phyloP scores from a whole-genome alignment of 2,797 vertebrate genomes.

The Paramormyrops hopkinsi region DNA sequence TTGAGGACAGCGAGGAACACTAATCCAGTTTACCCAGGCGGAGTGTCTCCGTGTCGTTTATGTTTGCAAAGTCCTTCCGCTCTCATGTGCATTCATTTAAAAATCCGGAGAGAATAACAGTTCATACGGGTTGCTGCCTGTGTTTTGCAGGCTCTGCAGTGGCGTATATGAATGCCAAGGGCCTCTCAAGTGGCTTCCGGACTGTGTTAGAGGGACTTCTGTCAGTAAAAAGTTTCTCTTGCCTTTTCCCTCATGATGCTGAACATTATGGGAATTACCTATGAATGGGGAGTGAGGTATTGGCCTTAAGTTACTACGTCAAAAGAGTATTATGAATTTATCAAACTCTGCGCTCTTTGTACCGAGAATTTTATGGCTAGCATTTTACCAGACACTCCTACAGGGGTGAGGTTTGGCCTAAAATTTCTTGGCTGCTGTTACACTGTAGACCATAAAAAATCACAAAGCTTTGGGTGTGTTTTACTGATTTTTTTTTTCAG shows the following conservation, averaged over 20 bases:
- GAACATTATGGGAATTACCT: not conserved
- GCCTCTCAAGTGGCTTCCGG: not conserved
- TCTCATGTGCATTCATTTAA: not conserved
- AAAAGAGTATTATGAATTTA: not conserved
- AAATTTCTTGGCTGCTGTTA: not conserved
- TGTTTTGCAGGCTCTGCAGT: not conserved
- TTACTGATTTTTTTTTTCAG: not conserved
- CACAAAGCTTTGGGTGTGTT: not conserved
- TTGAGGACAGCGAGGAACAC: not conserved
- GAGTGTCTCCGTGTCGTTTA: not conserved
- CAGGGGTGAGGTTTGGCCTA: not conserved
- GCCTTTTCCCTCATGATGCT: not conserved
- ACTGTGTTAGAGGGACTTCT: not conserved
- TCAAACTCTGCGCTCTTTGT: not conserved
- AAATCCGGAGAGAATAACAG: not conserved
- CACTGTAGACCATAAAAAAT: not conserved
- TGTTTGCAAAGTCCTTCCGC: not conserved
- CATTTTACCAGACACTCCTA: not conserved
- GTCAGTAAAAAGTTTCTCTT: not conserved
- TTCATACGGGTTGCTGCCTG: not conserved
- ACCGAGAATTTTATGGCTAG: not conserved
- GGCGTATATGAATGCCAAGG: not conserved
- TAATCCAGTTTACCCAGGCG: not conserved
- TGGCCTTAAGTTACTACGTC: not conserved
- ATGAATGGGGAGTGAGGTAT: not conserved